phyloP scores from a whole-genome alignment of 2,888 invertebrate genomes.

The Fragum fragum region DNA sequence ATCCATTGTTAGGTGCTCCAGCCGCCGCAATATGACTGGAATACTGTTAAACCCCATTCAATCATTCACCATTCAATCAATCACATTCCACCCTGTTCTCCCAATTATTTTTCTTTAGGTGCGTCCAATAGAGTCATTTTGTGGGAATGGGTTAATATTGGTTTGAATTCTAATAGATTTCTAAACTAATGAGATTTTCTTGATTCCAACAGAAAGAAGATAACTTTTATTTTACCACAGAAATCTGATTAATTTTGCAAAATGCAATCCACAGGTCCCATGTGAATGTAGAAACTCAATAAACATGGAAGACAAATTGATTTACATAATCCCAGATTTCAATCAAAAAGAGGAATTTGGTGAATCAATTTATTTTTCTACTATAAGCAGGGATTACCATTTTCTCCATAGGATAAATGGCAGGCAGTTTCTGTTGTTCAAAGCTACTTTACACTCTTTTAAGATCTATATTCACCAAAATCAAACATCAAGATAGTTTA shows the following conservation, averaged over 20 bases:
- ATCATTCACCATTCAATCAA: no score
- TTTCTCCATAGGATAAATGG: neutral
- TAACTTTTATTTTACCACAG: neutral
- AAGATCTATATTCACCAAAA: no score
- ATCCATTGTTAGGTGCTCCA: no score
- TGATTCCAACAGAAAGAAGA: neutral
- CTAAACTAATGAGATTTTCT: neutral
- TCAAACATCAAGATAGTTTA: no score
- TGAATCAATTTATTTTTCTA: no score
- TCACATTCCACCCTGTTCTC: no score
- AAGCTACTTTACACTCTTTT: no score
- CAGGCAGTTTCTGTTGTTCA: no score
- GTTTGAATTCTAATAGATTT: neutral
- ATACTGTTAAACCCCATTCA: no score
- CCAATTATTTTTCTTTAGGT: no score
- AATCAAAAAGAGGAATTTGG: neutral
- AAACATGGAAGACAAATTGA: slow-evolving; percentile 6
- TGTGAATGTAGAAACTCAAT: slow-evolving; percentile 1
- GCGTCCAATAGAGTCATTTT: no score
- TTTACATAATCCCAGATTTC: slow-evolving; percentile 6
- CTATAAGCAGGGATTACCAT: neutral
- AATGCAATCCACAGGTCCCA: slow-evolving; percentile 4
- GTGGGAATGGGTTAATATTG: neutral
- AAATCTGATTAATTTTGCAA: slow-evolving; percentile 6
- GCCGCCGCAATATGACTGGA: no score